Evolutionary conservation across 2,888 invertebrate species (phyloP), one percentile per base, ranked within the genome.

Genomic region (Acleris literana): DNA sequence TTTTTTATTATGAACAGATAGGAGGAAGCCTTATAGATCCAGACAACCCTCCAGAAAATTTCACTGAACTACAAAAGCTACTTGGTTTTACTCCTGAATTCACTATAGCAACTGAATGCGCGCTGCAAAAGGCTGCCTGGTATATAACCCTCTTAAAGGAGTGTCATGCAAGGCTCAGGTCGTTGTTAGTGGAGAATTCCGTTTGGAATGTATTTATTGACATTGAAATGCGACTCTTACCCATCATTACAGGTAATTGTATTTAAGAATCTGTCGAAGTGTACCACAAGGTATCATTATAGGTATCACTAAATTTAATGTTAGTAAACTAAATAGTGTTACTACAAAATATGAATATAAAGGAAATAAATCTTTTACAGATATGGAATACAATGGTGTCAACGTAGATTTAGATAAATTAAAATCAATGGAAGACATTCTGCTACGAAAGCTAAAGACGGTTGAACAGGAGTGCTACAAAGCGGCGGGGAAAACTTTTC

Each of bases 151-250:
- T 84, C 22, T 65, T 93, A 66, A 78, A 73, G 17, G 79, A 79
- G 2, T 82, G 86, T 48, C 78, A 76, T 29, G 48, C 5, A 1
- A 76, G 58, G n/a, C 69, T 87, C 16, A 73, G 69, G 3, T 53
- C 13, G 0, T 59, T 75, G 59, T 78, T 93, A 39, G 62, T 73
- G 0, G 81, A 86, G 20, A 73, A 82, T 1, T 75, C 79, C 1
- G 66, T 92, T 63, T 90, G 89, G 91, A 79, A 76, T n/a, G 76
- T 93, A 2, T 93, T 92, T 68, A 71, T 79, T 1, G 79, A 88
- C 4, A 82, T 93, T n/a, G 93, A 93, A 75, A 91, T 90, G 86
- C 83, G 76, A 57, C 75, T 93, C 18, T 68, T 89, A 49, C 90
- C 92, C 20, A 83, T 93, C 25, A 79, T 93, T 68, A 83, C 92